Base-by-base conservation (phyloP, 2,113 vertebrate species). In the Perca flavescens region DNA sequence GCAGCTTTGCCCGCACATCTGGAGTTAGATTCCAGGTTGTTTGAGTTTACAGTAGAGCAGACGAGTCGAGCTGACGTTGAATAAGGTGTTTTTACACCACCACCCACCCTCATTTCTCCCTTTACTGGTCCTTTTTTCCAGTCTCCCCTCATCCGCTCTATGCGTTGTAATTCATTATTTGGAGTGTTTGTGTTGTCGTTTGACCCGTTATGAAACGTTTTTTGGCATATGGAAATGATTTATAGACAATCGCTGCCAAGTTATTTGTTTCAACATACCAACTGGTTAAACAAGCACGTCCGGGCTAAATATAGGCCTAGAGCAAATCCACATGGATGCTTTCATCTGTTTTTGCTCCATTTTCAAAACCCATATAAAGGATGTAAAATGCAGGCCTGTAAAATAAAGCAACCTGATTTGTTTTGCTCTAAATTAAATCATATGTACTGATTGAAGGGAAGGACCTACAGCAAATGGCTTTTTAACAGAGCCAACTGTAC, bases 221-320 rank as follows among this genome's bases (percentile, higher is more conserved):
- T 67, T 81, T 86, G 87, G 68, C 77, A 74, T 77, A 67, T 89
- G 82, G 82, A 89, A 74, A 83, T 90, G 86, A 92, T 94, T 94
- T 90, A 85, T 87, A 76, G 66, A 80, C 84, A 34, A 49, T 62
- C 65, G 67, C 65, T 87, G 70, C 71, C 80, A 79, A 74, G 74
- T 73, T 87, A 69, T 77, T 88, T 89, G 85, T 87, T 89, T 85
- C 76, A 11, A 80, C 89, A 88, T 88, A 82, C 79, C 85, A 19
- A 60, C 56, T 69, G 73, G 83, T 89, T 91, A 86, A 90, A 90
- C 68, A 80, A 86, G 80, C 89, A 79, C 6, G 50, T 84, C 90
- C 61, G 68, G 69, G 83, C 88, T 91, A 91, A 92, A 91, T 75
- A 89, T 91, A 92, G 80, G 11, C 50, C 77, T 1, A 14, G 43